A percentile compares a stretch with the other conserved stretches of the same genome.
Conservation (phyloP, 1,140 invertebrate genomes). For the Chironomus tepperi region DNA sequence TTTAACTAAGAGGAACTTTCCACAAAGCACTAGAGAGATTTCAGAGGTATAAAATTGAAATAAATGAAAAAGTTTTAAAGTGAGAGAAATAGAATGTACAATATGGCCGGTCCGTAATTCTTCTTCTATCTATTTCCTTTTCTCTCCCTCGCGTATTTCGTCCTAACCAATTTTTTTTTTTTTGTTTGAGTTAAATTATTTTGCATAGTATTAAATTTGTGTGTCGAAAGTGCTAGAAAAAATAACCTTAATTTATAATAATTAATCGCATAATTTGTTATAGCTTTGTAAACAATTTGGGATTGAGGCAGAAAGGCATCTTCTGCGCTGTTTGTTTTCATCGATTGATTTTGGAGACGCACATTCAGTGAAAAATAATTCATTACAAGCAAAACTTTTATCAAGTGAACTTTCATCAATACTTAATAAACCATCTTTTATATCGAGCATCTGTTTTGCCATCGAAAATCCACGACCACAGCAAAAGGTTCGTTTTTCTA, state of each 20-base stretch:
- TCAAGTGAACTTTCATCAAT: conserved; percentile 61
- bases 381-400: conserved; percentile 61
- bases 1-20: conserved; percentile 25
- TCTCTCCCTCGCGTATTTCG: conserved; percentile 23
- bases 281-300: conserved; percentile 72
- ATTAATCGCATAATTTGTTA: conserved; percentile 32
- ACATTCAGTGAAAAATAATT: conserved; percentile 43
- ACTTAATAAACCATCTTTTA: conserved; percentile 61
- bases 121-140: background rate
- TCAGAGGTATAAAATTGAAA: conserved; percentile 25
- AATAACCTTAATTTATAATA: background rate
- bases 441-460: conserved; percentile 70
- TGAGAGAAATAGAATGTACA: background rate
- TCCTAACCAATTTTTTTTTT: no score
- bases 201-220: background rate
- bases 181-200: background rate
- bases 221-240: background rate
- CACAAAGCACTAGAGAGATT: conserved; percentile 17
- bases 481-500: conserved; percentile 47
- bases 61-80: background rate
- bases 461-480: conserved; percentile 59
- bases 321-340: conserved; percentile 78
- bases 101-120: background rate
- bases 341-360: conserved; percentile 53
- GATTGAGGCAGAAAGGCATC: conserved; percentile 79